These are phyloP conservation scores for Apodemia mormo DNA, from an alignment of 2,888 invertebrate species.

Conservation along the genomic window DNA sequence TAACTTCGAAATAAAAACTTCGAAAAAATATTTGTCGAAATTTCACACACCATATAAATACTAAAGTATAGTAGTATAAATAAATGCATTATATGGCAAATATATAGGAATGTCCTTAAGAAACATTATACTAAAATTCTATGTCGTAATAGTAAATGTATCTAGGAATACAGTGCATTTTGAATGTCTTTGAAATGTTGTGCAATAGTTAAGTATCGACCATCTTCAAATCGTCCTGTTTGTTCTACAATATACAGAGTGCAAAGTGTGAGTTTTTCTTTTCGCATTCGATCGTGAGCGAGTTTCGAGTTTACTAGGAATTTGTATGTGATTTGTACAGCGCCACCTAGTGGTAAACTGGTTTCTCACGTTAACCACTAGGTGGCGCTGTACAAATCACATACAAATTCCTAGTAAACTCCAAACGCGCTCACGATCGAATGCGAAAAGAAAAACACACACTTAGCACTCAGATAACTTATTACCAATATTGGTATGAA, in stretches of 20 bases:
- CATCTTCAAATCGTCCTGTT: not conserved
- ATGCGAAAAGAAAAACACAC: too few species aligned
- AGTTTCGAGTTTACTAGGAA: too few species aligned
- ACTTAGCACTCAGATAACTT: too few species aligned
- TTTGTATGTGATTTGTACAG: too few species aligned
- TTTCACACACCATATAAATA: conserved; percentile 29
- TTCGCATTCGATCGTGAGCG: too few species aligned
- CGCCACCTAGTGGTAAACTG: too few species aligned
- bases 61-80: conserved; percentile 48
- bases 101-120: conserved; percentile 55
- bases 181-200: conserved; percentile 6
- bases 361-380: too few species aligned
- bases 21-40: not conserved
- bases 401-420: too few species aligned
- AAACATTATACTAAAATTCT: conserved; percentile 20
- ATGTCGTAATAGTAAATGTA: conserved; percentile 10
- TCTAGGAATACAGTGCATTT: conserved; percentile 9
- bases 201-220: not conserved
- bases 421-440: too few species aligned
- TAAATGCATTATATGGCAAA: conserved; percentile 74
- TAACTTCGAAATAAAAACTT: not conserved
- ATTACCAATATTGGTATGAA: not conserved
- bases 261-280: too few species aligned
- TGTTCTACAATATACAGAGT: conserved; percentile 9
- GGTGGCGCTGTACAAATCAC: too few species aligned